Percentiles rank a stretch among this genome's conserved stretches.
These are phyloP conservation scores for Nezara viridula DNA, from an alignment of 2,888 invertebrate genomes.

Conservation along the genomic window DNA sequence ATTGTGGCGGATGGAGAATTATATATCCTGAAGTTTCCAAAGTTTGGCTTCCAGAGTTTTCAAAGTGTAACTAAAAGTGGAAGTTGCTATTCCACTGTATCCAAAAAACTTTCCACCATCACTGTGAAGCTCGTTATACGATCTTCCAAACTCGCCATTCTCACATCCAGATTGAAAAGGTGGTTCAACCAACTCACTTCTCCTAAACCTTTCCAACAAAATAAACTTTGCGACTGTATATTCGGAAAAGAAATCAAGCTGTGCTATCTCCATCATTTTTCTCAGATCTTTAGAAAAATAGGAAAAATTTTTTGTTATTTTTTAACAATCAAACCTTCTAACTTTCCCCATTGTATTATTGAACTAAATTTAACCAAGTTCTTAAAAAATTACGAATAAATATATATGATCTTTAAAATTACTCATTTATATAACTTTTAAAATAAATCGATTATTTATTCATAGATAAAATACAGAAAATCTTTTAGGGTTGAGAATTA, in stretches of 20 bases:
- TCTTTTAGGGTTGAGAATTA: too few species aligned
- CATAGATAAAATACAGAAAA: too few species aligned
- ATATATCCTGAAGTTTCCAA: neutral
- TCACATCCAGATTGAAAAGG: neutral
- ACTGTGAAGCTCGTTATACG: neutral
- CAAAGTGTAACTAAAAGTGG: neutral
- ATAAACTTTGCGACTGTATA: neutral
- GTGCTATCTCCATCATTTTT: neutral
- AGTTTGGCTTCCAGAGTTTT: neutral
- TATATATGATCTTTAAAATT: too few species aligned
- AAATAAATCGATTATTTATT: too few species aligned
- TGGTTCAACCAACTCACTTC: neutral
- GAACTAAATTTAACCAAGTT: too few species aligned
- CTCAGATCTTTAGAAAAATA: neutral
- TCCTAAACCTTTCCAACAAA: constrained; percentile 15
- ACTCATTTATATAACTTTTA: too few species aligned
- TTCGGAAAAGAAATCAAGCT: neutral
- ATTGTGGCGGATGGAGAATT: neutral
- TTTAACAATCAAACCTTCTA: neutral
- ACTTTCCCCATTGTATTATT: neutral
- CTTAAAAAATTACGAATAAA: too few species aligned
- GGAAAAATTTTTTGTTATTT: neutral
- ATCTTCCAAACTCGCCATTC: constrained; percentile 32
- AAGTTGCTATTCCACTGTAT: neutral
- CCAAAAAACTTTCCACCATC: neutral